phyloP scores from a whole-genome alignment of 1,140 invertebrate species.

The Paralvinella palmiformis region DNA sequence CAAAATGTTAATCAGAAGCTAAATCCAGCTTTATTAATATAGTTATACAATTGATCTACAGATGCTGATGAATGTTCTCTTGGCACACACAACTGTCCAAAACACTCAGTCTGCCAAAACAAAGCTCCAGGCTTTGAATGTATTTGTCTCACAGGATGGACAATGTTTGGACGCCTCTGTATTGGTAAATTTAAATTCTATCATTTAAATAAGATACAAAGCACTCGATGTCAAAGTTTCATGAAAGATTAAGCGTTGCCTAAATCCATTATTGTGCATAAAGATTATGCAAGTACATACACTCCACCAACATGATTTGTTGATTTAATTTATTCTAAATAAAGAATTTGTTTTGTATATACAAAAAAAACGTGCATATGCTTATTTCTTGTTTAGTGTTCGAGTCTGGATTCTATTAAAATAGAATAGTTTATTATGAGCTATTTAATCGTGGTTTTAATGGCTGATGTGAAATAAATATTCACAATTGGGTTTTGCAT shows the following conservation, averaged over 20 bases:
- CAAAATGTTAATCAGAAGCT: background rate
- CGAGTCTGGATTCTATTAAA: too few species aligned
- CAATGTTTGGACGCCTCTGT: background rate
- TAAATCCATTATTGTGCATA: background rate
- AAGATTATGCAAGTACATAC: background rate
- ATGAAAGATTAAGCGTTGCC: background rate
- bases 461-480: background rate
- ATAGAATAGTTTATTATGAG: background rate
- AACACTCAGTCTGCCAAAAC: background rate
- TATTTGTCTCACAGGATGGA: background rate
- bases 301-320: background rate
- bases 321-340: background rate
- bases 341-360: background rate
- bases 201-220: background rate
- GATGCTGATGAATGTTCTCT: conserved; percentile 3
- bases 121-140: background rate
- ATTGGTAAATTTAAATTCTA: background rate
- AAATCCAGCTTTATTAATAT: background rate
- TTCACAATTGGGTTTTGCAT: background rate
- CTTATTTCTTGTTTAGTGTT: background rate
- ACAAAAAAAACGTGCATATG: too few species aligned
- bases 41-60: background rate
- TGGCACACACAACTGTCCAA: background rate
- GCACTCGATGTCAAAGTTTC: background rate
- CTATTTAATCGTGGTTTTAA: background rate